These are phyloP conservation scores for Tachina lurida DNA, from an alignment of 2,888 invertebrate genomes.

Conservation along the genomic window DNA sequence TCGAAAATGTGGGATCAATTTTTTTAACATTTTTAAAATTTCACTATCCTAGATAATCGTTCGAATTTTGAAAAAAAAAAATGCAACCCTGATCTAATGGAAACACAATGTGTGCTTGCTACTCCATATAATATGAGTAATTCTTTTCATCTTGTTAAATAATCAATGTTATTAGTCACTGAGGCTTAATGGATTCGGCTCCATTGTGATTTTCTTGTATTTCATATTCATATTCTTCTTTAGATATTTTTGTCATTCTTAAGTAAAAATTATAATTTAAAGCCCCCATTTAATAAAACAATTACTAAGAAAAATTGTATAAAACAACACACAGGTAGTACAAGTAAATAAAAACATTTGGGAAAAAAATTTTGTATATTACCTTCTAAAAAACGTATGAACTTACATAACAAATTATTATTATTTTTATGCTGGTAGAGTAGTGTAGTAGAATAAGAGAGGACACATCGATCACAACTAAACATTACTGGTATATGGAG, in stretches of 20 bases:
- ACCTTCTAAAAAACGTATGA: conserved; percentile 13
- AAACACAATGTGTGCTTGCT: not conserved
- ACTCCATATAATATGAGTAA: not conserved
- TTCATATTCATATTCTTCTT: not conserved
- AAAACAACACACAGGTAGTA: conserved; percentile 8
- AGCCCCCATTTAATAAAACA: conserved; percentile 31
- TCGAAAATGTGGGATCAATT: too few species aligned
- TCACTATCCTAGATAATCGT: too few species aligned
- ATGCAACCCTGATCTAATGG: too few species aligned
- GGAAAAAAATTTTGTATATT: not conserved
- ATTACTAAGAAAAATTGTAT: not conserved
- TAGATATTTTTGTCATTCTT: not conserved
- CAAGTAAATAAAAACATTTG: conserved; percentile 3
- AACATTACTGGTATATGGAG: conserved; percentile 15
- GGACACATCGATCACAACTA: not conserved
- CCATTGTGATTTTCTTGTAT: not conserved
- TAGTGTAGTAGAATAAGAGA: conserved; percentile 18
- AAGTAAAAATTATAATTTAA: conserved; percentile 19
- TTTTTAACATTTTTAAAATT: too few species aligned
- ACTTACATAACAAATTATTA: conserved; percentile 3
- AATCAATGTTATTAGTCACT: conserved; percentile 14
- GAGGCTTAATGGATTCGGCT: not conserved
- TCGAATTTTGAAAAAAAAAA: too few species aligned
- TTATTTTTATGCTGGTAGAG: conserved; percentile 49
- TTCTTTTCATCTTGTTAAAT: not conserved